Conservation (phyloP, 2,113 vertebrate genomes). For the Paralichthys olivaceus region DNA sequence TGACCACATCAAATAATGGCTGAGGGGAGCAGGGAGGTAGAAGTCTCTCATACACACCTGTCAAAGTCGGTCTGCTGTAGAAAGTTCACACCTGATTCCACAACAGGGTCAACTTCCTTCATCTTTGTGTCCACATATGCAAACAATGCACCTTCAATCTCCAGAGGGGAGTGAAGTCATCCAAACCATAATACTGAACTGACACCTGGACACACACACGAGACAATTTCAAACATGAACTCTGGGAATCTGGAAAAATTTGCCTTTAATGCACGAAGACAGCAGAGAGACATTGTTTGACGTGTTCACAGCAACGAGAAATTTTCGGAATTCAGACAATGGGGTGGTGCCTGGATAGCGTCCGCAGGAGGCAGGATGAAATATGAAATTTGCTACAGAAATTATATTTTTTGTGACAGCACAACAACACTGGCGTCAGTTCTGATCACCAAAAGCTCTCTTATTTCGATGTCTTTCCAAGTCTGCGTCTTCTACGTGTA, state of each 20-base stretch:
- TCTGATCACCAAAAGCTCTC: no score
- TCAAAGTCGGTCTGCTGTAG: slow-evolving; percentile 67
- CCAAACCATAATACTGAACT: slow-evolving; percentile 10
- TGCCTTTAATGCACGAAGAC: no score
- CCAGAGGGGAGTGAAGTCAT: no score
- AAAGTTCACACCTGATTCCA: slow-evolving; percentile 47
- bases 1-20: slow-evolving; percentile 29
- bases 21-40: slow-evolving; percentile 34
- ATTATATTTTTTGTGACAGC: no score
- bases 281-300: no score
- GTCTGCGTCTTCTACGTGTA: no score
- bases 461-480: not conserved
- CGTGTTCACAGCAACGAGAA: no score
- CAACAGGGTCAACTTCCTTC: not conserved
- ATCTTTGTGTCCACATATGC: not conserved
- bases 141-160: not conserved
- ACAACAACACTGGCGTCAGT: no score
- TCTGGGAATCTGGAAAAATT: no score
- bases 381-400: no score
- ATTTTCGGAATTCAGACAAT: not conserved
- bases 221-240: no score
- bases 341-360: not conserved
- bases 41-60: slow-evolving; percentile 55
- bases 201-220: slow-evolving; percentile 22
- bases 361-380: no score